Percentiles rank a stretch among this genome's conserved stretches.
Conservation (phyloP, 2,888 invertebrate species). For the Thymelicus sylvestris region DNA sequence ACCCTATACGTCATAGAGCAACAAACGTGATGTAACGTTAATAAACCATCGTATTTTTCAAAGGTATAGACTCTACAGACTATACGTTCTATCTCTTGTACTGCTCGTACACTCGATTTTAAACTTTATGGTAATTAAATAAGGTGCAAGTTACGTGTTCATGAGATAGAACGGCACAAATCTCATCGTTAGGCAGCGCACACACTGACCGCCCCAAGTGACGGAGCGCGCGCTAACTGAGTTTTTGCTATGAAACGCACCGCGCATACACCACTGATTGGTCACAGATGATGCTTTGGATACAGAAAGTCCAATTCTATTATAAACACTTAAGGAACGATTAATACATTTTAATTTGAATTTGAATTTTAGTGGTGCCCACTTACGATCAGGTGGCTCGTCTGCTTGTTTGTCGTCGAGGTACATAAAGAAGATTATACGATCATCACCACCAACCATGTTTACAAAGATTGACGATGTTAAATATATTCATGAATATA, state of each 20-base stretch:
- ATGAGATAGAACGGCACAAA: not conserved
- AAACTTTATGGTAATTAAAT: not conserved
- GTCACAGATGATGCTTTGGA: slow-evolving; percentile 15
- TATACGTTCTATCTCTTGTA: not conserved
- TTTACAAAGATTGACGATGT: too few relatives aligned
- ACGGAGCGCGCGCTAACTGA: slow-evolving; percentile 39
- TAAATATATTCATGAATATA: too few relatives aligned
- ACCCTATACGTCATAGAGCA: slow-evolving; percentile 28
- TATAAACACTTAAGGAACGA: too few relatives aligned
- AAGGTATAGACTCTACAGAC: not conserved
- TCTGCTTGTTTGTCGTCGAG: too few relatives aligned
- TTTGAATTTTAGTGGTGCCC: too few relatives aligned
- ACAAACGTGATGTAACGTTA: slow-evolving; percentile 34
- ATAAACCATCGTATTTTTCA: slow-evolving; percentile 24
- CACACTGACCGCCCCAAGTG: slow-evolving; percentile 38
- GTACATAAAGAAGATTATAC: too few relatives aligned
- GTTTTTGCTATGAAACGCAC: slow-evolving; percentile 41
- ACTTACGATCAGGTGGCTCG: too few relatives aligned
- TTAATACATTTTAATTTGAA: too few relatives aligned
- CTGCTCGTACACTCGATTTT: not conserved
- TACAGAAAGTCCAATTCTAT: not conserved
- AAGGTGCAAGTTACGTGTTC: not conserved
- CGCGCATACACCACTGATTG: slow-evolving; percentile 37
- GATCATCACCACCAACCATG: too few relatives aligned
- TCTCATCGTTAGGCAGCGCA: slow-evolving; percentile 36